phyloP scores from a whole-genome alignment of 2,113 vertebrate species.

The Heptranchias perlo region DNA sequence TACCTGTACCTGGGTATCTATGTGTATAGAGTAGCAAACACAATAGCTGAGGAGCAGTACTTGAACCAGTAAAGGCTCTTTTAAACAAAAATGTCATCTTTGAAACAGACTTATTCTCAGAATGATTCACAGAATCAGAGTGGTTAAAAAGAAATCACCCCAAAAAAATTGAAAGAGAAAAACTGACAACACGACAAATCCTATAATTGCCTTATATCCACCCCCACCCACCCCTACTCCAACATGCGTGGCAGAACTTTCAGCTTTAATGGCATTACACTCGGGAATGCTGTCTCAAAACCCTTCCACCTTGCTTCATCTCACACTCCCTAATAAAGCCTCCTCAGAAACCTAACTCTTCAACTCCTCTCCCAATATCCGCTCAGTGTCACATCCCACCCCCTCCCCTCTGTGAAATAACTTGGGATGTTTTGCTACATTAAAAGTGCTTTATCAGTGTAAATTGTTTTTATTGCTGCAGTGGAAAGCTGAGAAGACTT shows the following conservation, averaged over 20 bases:
- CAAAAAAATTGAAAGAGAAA: no score
- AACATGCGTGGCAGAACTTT: not conserved
- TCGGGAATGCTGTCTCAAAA: not conserved
- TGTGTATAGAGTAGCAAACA: no score
- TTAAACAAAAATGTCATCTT: no score
- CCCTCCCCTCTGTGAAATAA: not conserved
- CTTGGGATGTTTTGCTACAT: not conserved
- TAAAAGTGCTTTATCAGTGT: not conserved
- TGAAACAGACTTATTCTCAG: no score
- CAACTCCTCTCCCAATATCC: not conserved
- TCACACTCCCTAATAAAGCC: not conserved
- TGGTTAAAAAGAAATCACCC: no score
- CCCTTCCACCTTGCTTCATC: not conserved
- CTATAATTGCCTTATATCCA: no score
- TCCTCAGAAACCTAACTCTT: not conserved
- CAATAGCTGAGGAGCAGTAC: no score
- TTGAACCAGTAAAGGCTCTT: no score
- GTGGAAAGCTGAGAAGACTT: not conserved
- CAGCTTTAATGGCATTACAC: not conserved
- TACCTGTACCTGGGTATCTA: no score
- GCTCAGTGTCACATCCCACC: not conserved
- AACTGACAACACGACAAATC: no score
- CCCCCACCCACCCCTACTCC: not conserved
- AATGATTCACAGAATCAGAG: no score
- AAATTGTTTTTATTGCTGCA: not conserved